Conservation (phyloP, 2,113 vertebrate genomes). For the Epinephelus moara region DNA sequence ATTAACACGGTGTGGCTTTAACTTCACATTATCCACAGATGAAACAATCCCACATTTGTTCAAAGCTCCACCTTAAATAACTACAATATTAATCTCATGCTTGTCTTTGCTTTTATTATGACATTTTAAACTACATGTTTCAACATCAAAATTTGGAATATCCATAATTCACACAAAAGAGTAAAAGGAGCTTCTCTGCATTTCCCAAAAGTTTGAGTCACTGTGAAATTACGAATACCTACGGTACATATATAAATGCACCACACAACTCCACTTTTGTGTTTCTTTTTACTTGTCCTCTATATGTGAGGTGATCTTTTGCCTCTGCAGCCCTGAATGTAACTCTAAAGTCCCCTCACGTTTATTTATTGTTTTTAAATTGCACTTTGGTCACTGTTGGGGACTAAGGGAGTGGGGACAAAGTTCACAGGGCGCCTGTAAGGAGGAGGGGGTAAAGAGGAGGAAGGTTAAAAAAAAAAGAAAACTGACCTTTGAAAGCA, state of each 20-base stretch:
- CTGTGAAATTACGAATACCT: neutral
- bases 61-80: no score
- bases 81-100: no score
- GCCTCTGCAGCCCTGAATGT: neutral
- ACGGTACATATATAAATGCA: neutral
- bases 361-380: constrained; percentile 73
- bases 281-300: neutral
- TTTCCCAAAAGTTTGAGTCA: neutral
- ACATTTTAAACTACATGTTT: neutral
- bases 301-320: constrained; percentile 8
- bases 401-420: constrained; percentile 80
- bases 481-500: constrained; percentile 82
- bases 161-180: neutral
- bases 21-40: no score
- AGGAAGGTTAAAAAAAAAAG: constrained; percentile 75
- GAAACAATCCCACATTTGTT: no score
- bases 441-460: constrained; percentile 77
- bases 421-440: constrained; percentile 82
- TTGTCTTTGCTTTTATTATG: neutral
- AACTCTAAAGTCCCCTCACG: constrained; percentile 30
- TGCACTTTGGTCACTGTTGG: constrained; percentile 80
- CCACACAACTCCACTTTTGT: neutral
- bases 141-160: neutral
- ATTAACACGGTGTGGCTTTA: no score
- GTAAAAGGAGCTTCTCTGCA: neutral